Evolutionary conservation across 2,888 invertebrate genomes (phyloP), one percentile per base, ranked within the genome.

Genomic region (Drosophila parthenogenetica): DNA sequence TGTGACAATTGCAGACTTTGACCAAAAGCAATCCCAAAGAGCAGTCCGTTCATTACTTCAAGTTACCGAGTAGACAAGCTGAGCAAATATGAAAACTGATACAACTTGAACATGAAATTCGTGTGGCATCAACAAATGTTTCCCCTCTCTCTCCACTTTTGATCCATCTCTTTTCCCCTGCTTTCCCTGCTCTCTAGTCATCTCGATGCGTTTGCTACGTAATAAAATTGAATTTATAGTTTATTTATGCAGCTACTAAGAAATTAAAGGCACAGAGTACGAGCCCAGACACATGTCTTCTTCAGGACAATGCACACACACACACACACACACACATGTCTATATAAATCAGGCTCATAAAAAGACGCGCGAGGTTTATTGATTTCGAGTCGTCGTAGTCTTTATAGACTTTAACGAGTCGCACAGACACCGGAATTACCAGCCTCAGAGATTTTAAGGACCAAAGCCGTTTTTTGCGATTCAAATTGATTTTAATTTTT

Each of bases 161-260:
- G 19, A 5, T 25, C 51, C 11, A 14, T 40, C 10, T 54, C 53
- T 25, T 11, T 17, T 13, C 7, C n/a, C 11, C 29, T n/a, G n/a
- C 4, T 54, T n/a, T 32, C 5, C 2, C n/a, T 32, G 54, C 16
- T 19, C 2, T 70, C 63, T 74, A 78, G 77, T 54, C 58, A 61
- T 59, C 32, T 59, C 66, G 69, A 61, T 75, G 69, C 64, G 49
- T 54, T 64, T 57, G 42, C 37, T 40, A 37, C 35, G 68, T 58
- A 81, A 69, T 83, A 87, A 87, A 83, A 82, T 85, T 69, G 72
- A 83, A 83, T 85, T 88, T 88, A 83, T 86, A 83, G 88, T 85
- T 86, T 88, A 85, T 85, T 85, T 88, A 85, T 85, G 84, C 88
- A 79, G 84, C 87, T 86, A 86, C 88, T 86, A 83, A 85, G 85